Base-by-base conservation (phyloP, 2,888 invertebrate genomes). In the Orthonychiurus folsomi region DNA sequence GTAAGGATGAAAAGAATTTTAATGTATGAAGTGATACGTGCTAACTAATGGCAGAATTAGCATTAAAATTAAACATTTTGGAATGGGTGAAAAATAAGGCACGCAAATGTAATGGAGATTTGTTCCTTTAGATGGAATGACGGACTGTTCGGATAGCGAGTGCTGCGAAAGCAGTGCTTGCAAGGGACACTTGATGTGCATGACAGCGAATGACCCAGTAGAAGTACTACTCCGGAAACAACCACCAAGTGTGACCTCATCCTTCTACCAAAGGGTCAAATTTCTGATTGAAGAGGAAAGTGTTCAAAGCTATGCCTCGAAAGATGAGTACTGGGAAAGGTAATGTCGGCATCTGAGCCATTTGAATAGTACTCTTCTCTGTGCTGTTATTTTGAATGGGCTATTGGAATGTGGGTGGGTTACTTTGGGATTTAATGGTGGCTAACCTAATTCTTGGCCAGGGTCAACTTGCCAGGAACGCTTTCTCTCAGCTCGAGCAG, bases 281-380 rank as follows among this genome's bases (percentile, higher is more conserved):
- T 99, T 99, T 81, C 86, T 99, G 73, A 93, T 99, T 71, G 96
- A 97, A 81, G 94, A 96, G 79, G 93, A 95, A 79, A 94, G 94
- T 69, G 95, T 97, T 65, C 99, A 99, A 80, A 93, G 92, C 76
- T 97, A 97, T 80, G 94, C 96, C 59, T 93, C 94, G 78, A 87
- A 90, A 84, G 90, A 92, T 80, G 93, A 95, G 80, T 99, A 96
- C 82, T 93, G 93, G 76, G 94, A 95, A 82, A 94, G 93, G 96
- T 96, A 85, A 86, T 61, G 69, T 59, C 27, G 54, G 24, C 52
- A 9, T 23, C 52, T 20, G 3, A 52, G 37, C 24, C 23, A n/a
- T 26, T 25, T 26, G 3, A 18, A 28, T 23, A 18, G 5, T 61
- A 15, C 26, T 26, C 48, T 12, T 61, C 12, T n/a, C 27, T 18